Percentiles rank a stretch among this genome's conserved stretches.
Conservation (phyloP, 2,888 invertebrate genomes). For the Trachelus stipa region DNA sequence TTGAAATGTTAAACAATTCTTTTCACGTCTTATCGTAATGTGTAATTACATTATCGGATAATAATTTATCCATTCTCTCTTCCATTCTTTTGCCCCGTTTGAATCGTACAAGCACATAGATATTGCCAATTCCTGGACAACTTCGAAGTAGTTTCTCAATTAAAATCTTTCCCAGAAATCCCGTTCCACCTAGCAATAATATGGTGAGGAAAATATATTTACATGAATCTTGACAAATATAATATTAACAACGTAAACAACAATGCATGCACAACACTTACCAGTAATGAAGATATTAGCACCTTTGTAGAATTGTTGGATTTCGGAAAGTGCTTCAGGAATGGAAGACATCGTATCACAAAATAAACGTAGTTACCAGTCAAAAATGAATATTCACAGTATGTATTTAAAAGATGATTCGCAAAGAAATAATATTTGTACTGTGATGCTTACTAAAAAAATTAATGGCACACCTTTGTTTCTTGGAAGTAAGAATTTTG, state of each 20-base stretch:
- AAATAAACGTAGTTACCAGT: too few relatives aligned
- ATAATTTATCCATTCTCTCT: constrained; percentile 27
- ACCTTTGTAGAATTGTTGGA: constrained; percentile 31
- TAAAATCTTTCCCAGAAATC: constrained; percentile 37
- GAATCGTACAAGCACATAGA: constrained; percentile 33
- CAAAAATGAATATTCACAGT: too few relatives aligned
- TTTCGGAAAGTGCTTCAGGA: constrained; percentile 21
- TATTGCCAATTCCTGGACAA: constrained; percentile 30
- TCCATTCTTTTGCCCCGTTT: constrained; percentile 27
- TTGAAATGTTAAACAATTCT: constrained; percentile 1
- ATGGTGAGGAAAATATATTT: constrained; percentile 14
- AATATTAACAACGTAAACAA: neutral
- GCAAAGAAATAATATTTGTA: too few relatives aligned
- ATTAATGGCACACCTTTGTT: too few relatives aligned
- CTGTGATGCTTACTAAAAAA: too few relatives aligned
- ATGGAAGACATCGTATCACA: too few relatives aligned
- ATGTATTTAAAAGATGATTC: too few relatives aligned
- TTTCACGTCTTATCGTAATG: too few relatives aligned
- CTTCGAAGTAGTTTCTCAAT: constrained; percentile 35
- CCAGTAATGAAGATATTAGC: constrained; percentile 34
- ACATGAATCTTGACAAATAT: neutral
- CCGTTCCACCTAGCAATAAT: constrained; percentile 31
- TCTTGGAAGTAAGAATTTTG: too few relatives aligned
- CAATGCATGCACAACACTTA: constrained; percentile 11
- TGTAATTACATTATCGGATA: constrained; percentile 17